Conservation (phyloP, 2,888 invertebrate genomes). For the Orthonevra nobilis region DNA sequence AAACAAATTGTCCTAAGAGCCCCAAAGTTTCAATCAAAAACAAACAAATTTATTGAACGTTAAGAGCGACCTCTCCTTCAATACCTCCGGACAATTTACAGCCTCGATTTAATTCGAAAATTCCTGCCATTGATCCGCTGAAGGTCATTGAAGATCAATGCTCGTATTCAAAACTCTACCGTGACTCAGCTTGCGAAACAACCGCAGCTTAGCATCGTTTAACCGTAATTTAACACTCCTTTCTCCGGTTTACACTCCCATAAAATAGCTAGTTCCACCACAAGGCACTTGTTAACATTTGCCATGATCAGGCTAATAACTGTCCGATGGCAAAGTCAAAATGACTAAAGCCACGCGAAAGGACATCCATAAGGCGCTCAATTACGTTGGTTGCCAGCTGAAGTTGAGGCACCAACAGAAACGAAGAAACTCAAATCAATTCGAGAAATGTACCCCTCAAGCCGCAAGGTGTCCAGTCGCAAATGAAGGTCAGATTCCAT, state of each 20-base stretch:
- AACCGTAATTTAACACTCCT: slow-evolving; percentile 40
- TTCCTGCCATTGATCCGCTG: background rate
- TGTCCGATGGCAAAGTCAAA: slow-evolving; percentile 54
- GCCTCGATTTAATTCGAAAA: too few species aligned
- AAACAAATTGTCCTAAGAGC: too few species aligned
- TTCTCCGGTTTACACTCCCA: slow-evolving; percentile 32
- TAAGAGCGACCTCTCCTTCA: too few species aligned
- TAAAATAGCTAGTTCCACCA: slow-evolving; percentile 26
- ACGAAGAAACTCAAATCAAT: slow-evolving; percentile 32
- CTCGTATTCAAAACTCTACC: slow-evolving; percentile 2
- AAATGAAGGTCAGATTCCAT: slow-evolving; percentile 67
- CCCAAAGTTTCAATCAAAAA: too few species aligned
- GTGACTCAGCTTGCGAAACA: background rate
- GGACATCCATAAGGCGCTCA: slow-evolving; percentile 63
- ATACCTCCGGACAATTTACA: too few species aligned
- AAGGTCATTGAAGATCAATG: slow-evolving; percentile 25
- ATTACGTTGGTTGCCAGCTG: slow-evolving; percentile 21
- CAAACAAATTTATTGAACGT: too few species aligned
- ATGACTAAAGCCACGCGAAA: slow-evolving; percentile 57
- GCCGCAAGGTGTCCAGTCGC: background rate
- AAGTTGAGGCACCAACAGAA: slow-evolving; percentile 2
- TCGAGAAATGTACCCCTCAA: slow-evolving; percentile 13
- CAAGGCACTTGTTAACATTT: slow-evolving; percentile 59
- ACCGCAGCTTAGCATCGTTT: too few species aligned
- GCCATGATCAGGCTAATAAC: slow-evolving; percentile 53